Conservation (phyloP, 2,797 vertebrate genomes). For the Sparus aurata region DNA sequence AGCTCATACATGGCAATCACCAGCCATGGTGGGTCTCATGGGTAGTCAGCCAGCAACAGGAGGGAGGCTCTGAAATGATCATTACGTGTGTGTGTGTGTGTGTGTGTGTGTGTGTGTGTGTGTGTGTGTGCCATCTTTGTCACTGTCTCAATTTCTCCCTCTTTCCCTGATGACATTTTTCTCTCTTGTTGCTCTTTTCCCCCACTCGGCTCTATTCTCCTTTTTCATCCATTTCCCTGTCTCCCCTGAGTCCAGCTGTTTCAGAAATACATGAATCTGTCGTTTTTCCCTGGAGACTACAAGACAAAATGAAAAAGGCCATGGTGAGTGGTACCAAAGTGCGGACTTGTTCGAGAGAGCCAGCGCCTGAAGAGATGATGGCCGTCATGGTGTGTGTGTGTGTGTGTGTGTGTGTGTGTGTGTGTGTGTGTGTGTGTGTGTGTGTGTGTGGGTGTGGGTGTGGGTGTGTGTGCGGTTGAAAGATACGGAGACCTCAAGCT, state of each 20-base stretch:
- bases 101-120: slow-evolving; percentile 13
- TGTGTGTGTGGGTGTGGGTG: neutral
- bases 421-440: neutral
- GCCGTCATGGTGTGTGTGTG: slow-evolving; percentile 3
- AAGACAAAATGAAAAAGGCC: slow-evolving; percentile 61
- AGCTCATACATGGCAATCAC: slow-evolving; percentile 57
- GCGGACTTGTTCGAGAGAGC: slow-evolving; percentile 40
- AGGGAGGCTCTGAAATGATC: slow-evolving; percentile 64
- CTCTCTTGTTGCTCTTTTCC: slow-evolving; percentile 1
- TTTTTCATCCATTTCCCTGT: slow-evolving; percentile 46
- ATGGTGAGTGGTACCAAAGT: slow-evolving; percentile 32
- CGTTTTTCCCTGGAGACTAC: slow-evolving; percentile 45
- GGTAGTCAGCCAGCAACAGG: slow-evolving; percentile 65
- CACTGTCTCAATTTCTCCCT: slow-evolving; percentile 33
- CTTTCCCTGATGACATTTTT: slow-evolving; percentile 49
- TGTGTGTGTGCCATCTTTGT: slow-evolving; percentile 45
- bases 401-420: neutral
- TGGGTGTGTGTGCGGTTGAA: neutral
- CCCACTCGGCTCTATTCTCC: slow-evolving; percentile 15
- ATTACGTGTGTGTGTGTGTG: slow-evolving; percentile 21
- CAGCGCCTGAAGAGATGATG: slow-evolving; percentile 47
- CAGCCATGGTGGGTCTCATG: slow-evolving; percentile 54
- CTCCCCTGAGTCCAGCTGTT: slow-evolving; percentile 50
- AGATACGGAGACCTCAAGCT: slow-evolving; percentile 51
- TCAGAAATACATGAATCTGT: slow-evolving; percentile 53